Percentiles rank a stretch among this genome's conserved stretches.
These are phyloP conservation scores for Melanerpes aurifrons DNA, from an alignment of 2,113 vertebrate genomes.

Conservation along the genomic window DNA sequence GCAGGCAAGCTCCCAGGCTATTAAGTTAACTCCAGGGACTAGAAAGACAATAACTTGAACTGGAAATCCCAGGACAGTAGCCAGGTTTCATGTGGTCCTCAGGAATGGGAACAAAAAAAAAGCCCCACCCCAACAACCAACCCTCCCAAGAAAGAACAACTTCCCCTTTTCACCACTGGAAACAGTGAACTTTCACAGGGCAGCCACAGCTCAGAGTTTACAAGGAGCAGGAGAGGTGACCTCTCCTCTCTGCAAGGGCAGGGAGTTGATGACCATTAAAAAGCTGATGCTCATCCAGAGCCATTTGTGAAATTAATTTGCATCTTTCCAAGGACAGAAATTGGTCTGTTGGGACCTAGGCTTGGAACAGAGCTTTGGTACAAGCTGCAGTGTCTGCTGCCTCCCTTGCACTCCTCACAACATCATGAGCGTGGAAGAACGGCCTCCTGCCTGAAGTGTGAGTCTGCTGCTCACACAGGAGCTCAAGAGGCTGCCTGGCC, in stretches of 20 bases:
- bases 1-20: constrained; percentile 39
- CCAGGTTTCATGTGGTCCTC: constrained; percentile 59
- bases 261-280: constrained; percentile 36
- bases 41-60: constrained; percentile 39
- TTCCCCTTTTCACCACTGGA: background rate
- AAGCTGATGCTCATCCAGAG: constrained; percentile 6
- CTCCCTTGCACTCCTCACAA: background rate
- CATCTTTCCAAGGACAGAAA: constrained; percentile 7
- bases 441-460: no score
- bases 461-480: no score
- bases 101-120: constrained; percentile 23
- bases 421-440: background rate
- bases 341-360: background rate
- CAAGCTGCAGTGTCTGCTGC: background rate
- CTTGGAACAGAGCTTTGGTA: background rate
- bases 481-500: no score
- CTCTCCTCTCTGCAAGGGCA: constrained; percentile 20
- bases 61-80: constrained; percentile 57
- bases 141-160: constrained; percentile 12
- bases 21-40: constrained; percentile 49
- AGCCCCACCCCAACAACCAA: no score
- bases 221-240: background rate
- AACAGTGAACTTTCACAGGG: background rate
- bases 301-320: constrained; percentile 56
- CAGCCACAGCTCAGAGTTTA: background rate